Percentiles rank a stretch among this genome's conserved stretches.
Conservation (phyloP, 2,113 vertebrate species). For the Platichthys stellatus region DNA sequence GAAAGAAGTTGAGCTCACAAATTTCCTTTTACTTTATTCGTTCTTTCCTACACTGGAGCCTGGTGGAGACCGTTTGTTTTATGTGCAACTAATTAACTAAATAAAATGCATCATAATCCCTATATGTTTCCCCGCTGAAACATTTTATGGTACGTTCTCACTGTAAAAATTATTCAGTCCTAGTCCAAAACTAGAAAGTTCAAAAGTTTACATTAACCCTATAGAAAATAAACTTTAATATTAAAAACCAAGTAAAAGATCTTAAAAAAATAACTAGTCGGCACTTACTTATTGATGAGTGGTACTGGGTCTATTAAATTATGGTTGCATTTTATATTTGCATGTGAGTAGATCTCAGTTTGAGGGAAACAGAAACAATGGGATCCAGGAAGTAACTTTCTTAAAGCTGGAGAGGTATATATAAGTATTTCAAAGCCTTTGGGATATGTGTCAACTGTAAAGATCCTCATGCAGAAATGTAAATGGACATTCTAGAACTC, state of each 20-base stretch:
- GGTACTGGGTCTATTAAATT: not conserved
- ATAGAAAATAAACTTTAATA: not conserved
- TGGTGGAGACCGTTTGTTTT: not conserved
- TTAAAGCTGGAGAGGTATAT: not conserved
- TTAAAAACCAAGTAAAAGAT: not conserved
- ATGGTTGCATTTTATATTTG: not conserved
- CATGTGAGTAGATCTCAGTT: not conserved
- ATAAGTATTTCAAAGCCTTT: not conserved
- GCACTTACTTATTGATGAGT: not conserved
- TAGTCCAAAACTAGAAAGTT: not conserved
- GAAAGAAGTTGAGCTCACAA: not conserved
- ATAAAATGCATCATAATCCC: not conserved
- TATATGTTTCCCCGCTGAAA: not conserved
- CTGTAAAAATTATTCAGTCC: not conserved
- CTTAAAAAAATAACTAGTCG: not conserved
- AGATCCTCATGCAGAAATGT: no score
- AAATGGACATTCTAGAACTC: no score
- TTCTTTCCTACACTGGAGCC: not conserved
- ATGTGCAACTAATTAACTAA: not conserved
- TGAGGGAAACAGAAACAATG: not conserved
- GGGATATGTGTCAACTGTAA: not conserved
- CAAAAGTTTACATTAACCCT: not conserved
- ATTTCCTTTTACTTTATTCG: not conserved
- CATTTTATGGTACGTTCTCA: not conserved
- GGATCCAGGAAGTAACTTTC: not conserved